These are phyloP conservation scores for Laticauda laticaudata DNA, from an alignment of 2,113 vertebrate genomes.

Conservation along the genomic window DNA sequence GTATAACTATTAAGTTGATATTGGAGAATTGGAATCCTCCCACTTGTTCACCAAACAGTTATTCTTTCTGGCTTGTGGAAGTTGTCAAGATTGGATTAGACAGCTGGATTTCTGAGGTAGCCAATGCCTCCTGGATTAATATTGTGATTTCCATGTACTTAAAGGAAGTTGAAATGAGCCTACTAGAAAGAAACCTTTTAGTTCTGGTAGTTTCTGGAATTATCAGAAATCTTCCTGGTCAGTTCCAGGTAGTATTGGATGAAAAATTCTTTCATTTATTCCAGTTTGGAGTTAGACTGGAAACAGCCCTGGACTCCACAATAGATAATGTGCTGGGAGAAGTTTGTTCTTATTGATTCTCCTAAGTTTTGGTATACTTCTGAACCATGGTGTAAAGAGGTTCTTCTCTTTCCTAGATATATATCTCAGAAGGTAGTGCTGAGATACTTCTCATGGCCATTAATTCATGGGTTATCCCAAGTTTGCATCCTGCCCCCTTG, in stretches of 20 bases:
- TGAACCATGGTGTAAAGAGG: not conserved
- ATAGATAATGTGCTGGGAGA: not conserved
- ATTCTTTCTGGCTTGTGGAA: not conserved
- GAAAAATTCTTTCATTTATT: not conserved
- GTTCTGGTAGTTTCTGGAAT: not conserved
- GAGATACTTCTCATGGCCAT: not conserved
- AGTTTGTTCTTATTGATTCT: not conserved
- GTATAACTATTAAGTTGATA: not conserved
- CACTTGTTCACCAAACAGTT: not conserved
- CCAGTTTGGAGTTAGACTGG: not conserved
- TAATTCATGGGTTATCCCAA: not conserved
- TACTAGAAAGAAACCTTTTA: not conserved
- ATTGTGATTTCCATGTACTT: not conserved
- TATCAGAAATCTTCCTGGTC: not conserved
- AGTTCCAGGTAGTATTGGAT: not conserved
- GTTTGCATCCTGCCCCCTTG: not conserved
- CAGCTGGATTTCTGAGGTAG: not conserved
- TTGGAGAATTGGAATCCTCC: not conserved
- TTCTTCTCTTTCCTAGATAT: not conserved
- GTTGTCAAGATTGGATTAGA: not conserved
- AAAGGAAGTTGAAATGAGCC: not conserved
- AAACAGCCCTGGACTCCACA: not conserved
- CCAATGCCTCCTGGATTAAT: not conserved
- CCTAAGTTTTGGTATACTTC: not conserved
- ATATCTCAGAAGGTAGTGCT: not conserved